Conservation (phyloP, 2,113 vertebrate species). For the Eptesicus fuscus region DNA sequence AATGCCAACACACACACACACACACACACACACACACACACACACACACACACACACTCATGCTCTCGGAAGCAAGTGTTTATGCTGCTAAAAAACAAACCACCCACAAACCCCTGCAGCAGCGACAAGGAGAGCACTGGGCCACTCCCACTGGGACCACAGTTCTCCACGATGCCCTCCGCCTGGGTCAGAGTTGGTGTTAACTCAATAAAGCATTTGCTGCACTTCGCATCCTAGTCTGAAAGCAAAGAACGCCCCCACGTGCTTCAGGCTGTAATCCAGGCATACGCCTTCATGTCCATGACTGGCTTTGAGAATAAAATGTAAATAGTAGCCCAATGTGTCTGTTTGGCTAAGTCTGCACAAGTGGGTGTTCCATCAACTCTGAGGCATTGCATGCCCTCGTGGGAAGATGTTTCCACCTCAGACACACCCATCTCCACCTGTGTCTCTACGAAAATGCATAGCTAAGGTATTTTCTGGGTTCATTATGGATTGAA, state of each 20-base stretch:
- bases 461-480: neutral
- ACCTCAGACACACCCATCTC: neutral
- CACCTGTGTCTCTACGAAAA: neutral
- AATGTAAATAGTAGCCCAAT: neutral
- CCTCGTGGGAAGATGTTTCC: neutral
- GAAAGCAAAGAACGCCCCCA: neutral
- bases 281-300: neutral
- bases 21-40: neutral
- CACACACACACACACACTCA: neutral
- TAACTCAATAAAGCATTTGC: neutral
- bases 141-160: neutral
- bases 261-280: neutral
- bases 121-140: neutral
- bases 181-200: neutral
- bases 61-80: fast-evolving
- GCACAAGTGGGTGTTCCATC: neutral
- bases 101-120: neutral
- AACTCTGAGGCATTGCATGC: neutral
- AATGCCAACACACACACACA: too few relatives aligned
- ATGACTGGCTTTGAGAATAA: neutral
- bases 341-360: neutral
- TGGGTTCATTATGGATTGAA: neutral
- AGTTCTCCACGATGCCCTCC: neutral
- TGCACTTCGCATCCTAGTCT: neutral
- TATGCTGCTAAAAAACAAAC: neutral